Base-by-base conservation (phyloP, 2,888 invertebrate species). In the Pollenia amentaria region DNA sequence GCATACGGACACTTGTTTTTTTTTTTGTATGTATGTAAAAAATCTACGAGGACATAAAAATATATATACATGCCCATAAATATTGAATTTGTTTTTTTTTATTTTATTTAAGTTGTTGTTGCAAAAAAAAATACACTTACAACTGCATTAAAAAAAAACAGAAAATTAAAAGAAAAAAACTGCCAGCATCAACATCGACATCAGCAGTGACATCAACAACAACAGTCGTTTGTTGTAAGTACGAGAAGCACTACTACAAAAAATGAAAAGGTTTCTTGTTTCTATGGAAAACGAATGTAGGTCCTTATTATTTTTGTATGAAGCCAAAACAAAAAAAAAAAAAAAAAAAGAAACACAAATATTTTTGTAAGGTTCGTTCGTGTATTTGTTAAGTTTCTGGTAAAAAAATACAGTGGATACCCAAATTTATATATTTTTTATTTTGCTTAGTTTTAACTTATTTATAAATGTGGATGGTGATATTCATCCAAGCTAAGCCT, bases 71-170 rank as follows among this genome's bases (percentile, higher is more conserved):
- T 46, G 18, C 16, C 44, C 21, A 76, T 69, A 83, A 67, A 65
- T 87, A 84, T 87, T 84, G 84, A 46, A 84, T 81, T 84, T 53
- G 46, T 53, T 60, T n/a, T 57, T 60, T 53, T 38, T 21, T 18
- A n/a, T 67, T 67, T 51, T 46, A 4, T 46, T 14, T 16, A 14
- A 48, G 53, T 70, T 60, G n/a, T 53, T 62, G 8, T 29, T 38
- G 46, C 11, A 73, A 48, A 46, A 46, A 29, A 44, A 10, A 42
- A 18, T n/a, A 76, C 46, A 79, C 46, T 69, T 75, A 80, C 60
- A 70, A 80, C 48, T 67, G 57, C 69, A 69, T 77, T 48, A 67
- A 44, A 64, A 60, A 75, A 38, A 53, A 3, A 65, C 7, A 65
- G 60, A 46, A 40, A 62, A 51, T 8, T 38, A 29, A 53, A 18